Evolutionary conservation across 2,888 invertebrate species (phyloP), one percentile per base, ranked within the genome.

Genomic region (Drosophila anceps): DNA sequence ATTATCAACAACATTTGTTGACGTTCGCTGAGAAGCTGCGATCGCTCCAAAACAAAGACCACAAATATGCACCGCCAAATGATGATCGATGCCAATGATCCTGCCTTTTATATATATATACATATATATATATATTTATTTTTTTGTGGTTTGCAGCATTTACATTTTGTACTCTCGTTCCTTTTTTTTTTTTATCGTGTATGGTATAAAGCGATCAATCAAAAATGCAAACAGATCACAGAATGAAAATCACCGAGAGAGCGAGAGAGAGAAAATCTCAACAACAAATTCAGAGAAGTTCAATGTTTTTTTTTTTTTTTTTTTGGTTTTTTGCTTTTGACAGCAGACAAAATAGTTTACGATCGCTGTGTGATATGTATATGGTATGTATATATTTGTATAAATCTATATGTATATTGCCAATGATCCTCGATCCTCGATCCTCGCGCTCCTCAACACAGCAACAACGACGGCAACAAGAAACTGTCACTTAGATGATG

Each of bases 161-260:
- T 87, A 87, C 84, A 89, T 89, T 84, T 84, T 80, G 76, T 84
- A 83, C 76, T 81, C 76, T 72, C 73, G 66, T 79, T 80, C 76
- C 61, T 78, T 75, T 55, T 37, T 61, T 13, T 24, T n/a, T n/a
- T n/a, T n/a, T n/a, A n/a, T n/a, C n/a, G n/a, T 69, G 72, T 61
- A 58, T 67, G 75, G 81, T 91, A 92, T 91, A 73, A 92, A 92
- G 92, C 85, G 88, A 91, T 91, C 91, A 91, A 91, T 91, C 91
- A 91, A 91, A 92, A 90, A 88, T 91, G 90, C 85, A 90, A 90
- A 89, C 77, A 63, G 64, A 59, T 69, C 75, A 66, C 58, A 50
- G 44, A 50, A 59, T 53, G 31, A 67, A 63, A 57, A 79, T 62
- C 64, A 76, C 33, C 50, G 18, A 33, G 57, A 29, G 31, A 43